Evolutionary conservation across 1,140 invertebrate species (phyloP), one percentile per base, ranked within the genome.

Genomic region (Bicyclus anynana): DNA sequence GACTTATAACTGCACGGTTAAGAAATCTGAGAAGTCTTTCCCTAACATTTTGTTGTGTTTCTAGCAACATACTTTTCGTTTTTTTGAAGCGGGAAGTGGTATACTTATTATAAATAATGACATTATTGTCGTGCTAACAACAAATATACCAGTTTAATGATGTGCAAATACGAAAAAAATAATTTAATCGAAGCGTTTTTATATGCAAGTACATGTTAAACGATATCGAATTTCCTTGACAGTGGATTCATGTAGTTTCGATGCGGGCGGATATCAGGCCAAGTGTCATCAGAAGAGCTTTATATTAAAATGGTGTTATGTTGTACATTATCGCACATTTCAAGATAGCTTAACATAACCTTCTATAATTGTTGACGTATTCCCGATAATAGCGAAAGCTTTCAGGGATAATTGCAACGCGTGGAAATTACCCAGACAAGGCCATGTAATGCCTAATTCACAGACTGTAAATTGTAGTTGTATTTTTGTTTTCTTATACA

Each of bases 241-340:
- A 44, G 7, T 44, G 7, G 12, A 20, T 18, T 40, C 37, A 20
- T 44, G 16, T 16, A 44, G 16, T 20, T 20, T 10, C 2, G 1
- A 12, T 40, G 6, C 14, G 5, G 16, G 12, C 9, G 10, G 40
- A 44, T 44, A 44, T 20, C 16, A 20, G 16, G 26, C 37, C 9
- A 12, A 48, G 58, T 53, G 51, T 51, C 48, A 12, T 52, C 58
- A 61, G 13, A 50, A 53, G 37, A 46, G 49, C 27, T 57, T 53
- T 52, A 46, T 49, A 54, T 51, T 44, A 62, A 56, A 65, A 58
- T 61, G 23, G 44, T 57, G 35, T 54, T 27, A 48, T 37, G 54
- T 33, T 37, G 49, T 23, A 53, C 53, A 65, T 65, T 65, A 65
- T 60, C 62, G 44, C n/a, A 20, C 53, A 27, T 35, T 26, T 29